Conservation (phyloP, 2,113 vertebrate genomes). For the Microtus ochrogaster region DNA sequence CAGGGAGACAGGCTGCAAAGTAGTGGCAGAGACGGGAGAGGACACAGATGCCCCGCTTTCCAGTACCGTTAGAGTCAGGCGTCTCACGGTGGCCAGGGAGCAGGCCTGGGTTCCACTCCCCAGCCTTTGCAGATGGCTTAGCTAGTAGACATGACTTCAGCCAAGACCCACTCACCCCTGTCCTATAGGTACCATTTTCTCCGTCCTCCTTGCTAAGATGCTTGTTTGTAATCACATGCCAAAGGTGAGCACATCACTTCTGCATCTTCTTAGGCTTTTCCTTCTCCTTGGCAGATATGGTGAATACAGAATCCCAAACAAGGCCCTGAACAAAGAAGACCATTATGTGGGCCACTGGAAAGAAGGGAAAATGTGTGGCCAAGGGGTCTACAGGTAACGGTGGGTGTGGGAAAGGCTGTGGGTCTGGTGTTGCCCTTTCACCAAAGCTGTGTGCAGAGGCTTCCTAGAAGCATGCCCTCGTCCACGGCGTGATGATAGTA, state of each 20-base stretch:
- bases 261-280: slow-evolving; percentile 35
- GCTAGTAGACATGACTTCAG: neutral
- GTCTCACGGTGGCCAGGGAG: neutral
- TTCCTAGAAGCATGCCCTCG: neutral
- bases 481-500: slow-evolving; percentile 21
- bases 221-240: neutral
- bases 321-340: slow-evolving; percentile 92
- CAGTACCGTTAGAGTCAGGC: neutral
- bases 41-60: neutral
- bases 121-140: neutral
- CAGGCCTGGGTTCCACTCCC: neutral
- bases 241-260: neutral
- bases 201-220: neutral
- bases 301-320: slow-evolving; percentile 93
- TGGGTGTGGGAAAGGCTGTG: neutral
- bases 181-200: slow-evolving; percentile 22
- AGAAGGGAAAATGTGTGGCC: slow-evolving; percentile 96
- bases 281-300: slow-evolving; percentile 89
- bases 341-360: slow-evolving; percentile 96
- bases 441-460: neutral
- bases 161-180: neutral
- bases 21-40: neutral
- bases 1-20: neutral
- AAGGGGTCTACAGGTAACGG: slow-evolving; percentile 93
- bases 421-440: slow-evolving; percentile 1